These are phyloP conservation scores for Balearica regulorum DNA, from an alignment of 2,797 vertebrate species.

Conservation along the genomic window DNA sequence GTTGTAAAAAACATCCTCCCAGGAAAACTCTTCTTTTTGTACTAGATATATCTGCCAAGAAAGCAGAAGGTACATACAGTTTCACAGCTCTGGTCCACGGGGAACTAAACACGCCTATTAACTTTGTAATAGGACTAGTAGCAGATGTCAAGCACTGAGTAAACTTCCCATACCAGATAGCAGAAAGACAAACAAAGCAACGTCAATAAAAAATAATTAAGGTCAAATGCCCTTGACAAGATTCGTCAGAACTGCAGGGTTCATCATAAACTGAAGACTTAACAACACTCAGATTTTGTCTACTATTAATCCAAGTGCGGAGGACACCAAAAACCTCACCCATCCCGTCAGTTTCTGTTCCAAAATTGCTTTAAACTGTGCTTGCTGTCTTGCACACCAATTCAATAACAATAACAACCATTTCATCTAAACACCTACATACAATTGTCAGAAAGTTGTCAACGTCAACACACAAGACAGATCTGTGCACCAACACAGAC, in stretches of 20 bases:
- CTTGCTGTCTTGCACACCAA: background rate
- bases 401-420: background rate
- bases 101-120: background rate
- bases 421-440: background rate
- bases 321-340: background rate
- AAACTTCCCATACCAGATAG: background rate
- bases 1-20: background rate
- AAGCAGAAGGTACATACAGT: background rate
- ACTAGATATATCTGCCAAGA: background rate
- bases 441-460: background rate
- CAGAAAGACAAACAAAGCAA: constrained; percentile 29
- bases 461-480: background rate
- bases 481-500: background rate
- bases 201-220: constrained; percentile 29
- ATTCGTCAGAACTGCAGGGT: background rate
- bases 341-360: background rate
- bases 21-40: background rate
- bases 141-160: constrained; percentile 37
- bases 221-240: background rate
- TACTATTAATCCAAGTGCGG: background rate
- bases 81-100: background rate
- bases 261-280: background rate
- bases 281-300: background rate
- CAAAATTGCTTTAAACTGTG: background rate
- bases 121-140: background rate